Evolutionary conservation across 2,113 vertebrate genomes (phyloP).

Genomic region (Apistogramma diplotaenia): DNA sequence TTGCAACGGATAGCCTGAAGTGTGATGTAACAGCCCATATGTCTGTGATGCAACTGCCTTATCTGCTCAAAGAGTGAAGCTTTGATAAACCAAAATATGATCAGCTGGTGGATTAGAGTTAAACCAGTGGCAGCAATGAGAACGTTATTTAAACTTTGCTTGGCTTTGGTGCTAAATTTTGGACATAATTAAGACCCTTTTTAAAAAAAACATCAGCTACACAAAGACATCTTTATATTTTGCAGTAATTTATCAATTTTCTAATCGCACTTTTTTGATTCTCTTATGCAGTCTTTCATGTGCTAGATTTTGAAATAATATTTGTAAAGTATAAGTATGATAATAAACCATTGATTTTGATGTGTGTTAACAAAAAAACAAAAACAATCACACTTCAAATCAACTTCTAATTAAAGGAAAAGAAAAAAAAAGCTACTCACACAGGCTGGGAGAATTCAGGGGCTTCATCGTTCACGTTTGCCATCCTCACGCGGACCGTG

Average conservation of each 20-base stretch:
- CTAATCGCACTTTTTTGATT: not conserved
- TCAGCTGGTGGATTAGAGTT: slow-evolving; percentile 22
- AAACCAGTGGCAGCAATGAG: not conserved
- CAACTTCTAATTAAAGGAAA: too few species aligned
- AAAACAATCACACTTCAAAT: not conserved
- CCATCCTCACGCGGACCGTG: slow-evolving; percentile 84
- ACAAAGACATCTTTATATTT: not conserved
- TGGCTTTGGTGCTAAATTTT: not conserved
- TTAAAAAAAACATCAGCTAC: not conserved
- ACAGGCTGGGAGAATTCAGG: slow-evolving; percentile 84
- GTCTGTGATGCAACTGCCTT: slow-evolving; percentile 43
- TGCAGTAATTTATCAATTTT: not conserved
- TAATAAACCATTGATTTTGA: not conserved
- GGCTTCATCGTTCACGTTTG: slow-evolving; percentile 87
- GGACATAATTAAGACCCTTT: not conserved
- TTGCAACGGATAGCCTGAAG: slow-evolving; percentile 19
- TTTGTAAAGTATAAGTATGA: not conserved
- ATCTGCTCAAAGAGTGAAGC: slow-evolving; percentile 10
- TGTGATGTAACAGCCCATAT: slow-evolving; percentile 38
- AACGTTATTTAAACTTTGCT: not conserved
- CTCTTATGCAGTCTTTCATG: slow-evolving; percentile 2
- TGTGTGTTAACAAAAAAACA: not conserved
- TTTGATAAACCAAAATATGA: slow-evolving; percentile 10
- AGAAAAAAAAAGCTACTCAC: slow-evolving; percentile 66
- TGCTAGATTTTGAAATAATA: not conserved